Base-by-base conservation (phyloP, 2,797 vertebrate genomes). In the Alca torda region DNA sequence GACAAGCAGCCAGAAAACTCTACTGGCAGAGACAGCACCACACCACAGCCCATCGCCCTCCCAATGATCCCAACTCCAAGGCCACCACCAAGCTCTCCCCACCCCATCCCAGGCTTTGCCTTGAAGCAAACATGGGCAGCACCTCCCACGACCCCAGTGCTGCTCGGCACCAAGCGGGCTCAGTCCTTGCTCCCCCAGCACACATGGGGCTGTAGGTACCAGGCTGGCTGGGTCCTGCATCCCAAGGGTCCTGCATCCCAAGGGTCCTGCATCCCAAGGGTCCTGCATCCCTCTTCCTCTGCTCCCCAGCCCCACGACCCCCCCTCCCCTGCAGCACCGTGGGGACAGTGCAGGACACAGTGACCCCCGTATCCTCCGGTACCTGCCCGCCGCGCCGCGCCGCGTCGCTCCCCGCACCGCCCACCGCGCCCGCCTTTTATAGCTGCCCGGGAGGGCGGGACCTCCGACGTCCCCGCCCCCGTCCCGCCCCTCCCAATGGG, bases 391-490 rank as follows among this genome's bases (percentile, higher is more conserved):
- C 23, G 30, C 33, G 6, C 17, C 26, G 43, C 48, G 3, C n/a
- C 11, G 16, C 33, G 4, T 56, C 63, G 6, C 35, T 3, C 3
- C 25, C 67, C 72, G 8, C 76, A 0, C 0, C 3, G 0, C 4
- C 2, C 7, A 0, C 24, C 4, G 37, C 23, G 3, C 11, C 9
- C 2, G 7, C 4, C 0, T 11, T 76, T 60, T 92, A 87, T 51
- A 63, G 28, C 4, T 0, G 23, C 3, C 3, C 2, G 6, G 12
- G 11, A 15, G 25, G 61, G 65, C 43, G 74, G 30, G 37, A 1
- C 37, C 12, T 3, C 2, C 5, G 0, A 0, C 4, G 10, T 0
- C 35, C 70, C 0, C 84, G 33, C 67, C 67, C 35, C 4, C 10
- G 3, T 1, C 3, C 2, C 13, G 4, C 87, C 19, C 1, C 6